Evolutionary conservation across 2,888 invertebrate species (phyloP).

Genomic region (Tenthredo amoena): DNA sequence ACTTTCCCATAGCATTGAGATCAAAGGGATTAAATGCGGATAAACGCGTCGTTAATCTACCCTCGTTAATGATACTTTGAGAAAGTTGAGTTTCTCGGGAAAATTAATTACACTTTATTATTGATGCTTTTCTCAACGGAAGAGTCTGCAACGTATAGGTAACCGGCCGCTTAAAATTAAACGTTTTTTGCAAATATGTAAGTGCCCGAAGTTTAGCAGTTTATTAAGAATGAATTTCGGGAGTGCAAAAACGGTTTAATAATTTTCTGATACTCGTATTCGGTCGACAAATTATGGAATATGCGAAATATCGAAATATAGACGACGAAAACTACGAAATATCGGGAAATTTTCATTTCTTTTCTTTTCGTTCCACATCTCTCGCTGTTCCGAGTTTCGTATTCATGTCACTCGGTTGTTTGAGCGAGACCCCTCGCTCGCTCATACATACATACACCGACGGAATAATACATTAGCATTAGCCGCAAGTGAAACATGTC

Average conservation of each 20-base stretch:
- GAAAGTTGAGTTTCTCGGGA: slow-evolving; percentile 26
- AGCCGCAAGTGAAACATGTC: slow-evolving; percentile 28
- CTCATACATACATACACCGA: slow-evolving; percentile 7
- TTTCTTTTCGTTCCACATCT: neutral
- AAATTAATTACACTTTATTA: slow-evolving; percentile 48
- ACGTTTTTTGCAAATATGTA: neutral
- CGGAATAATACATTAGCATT: slow-evolving; percentile 33
- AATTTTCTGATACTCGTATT: neutral
- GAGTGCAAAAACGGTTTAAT: neutral
- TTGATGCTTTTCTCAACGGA: neutral
- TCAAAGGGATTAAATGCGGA: slow-evolving; percentile 39
- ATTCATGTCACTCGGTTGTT: slow-evolving; percentile 40
- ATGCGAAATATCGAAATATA: too few relatives aligned
- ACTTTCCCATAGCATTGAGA: neutral
- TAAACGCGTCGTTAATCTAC: slow-evolving; percentile 37
- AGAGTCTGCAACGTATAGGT: neutral
- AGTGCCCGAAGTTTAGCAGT: neutral
- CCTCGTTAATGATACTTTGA: slow-evolving; percentile 46
- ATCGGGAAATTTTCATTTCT: neutral
- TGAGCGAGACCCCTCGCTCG: neutral
- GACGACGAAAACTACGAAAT: neutral
- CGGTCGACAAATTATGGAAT: neutral
- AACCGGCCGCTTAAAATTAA: neutral
- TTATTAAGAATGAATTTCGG: neutral
- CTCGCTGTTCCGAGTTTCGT: neutral